Evolutionary conservation across 2,888 invertebrate species (phyloP), one percentile per base, ranked within the genome.

Genomic region (Hypena proboscidalis): DNA sequence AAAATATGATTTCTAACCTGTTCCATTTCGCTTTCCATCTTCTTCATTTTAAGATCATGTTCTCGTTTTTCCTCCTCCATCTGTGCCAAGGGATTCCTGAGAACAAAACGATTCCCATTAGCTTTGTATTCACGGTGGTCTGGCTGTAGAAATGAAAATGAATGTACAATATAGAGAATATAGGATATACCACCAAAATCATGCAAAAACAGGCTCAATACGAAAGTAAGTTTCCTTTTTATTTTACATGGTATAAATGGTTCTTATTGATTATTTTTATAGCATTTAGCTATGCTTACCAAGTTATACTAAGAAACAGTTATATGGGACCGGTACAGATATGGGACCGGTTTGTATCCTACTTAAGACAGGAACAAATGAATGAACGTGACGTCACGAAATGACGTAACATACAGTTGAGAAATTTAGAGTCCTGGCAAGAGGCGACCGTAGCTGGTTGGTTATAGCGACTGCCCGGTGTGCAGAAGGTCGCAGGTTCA

Each of bases 1-100:
- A 7, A 21, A 8, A 26, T 4, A 10, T 11, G 4, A 25, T 5
- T 21, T 52, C 61, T 51, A 33, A 90, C 90, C 91, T 98, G 98
- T 81, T 99, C 99, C 98, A 99, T 98, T 86, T 99, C 99, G 25
- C 95, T 95, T 85, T 99, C 99, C 97, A 98, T 98, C 84, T 98
- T 98, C 91, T 98, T 98, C 97, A 99, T 97, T 86, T 98, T 98
- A 56, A 94, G 93, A 80, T 98, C 98, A 71, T 99, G 99, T 74
- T 98, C 98, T 49, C 97, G 94, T 83, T 98, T 98, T 82, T 99
- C 99, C 80, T 99, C 98, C 82, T 99, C 99, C 96, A 99, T 97
- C 87, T 98, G 98, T 41, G 98, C 97, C 78, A 99, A 92, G 30
- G 99, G 99, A 92, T 99, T 99, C 94, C 97, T 97, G 89, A 9